Evolutionary conservation across 2,797 vertebrate genomes (phyloP).

Genomic region (Sarcophilus harrisii): DNA sequence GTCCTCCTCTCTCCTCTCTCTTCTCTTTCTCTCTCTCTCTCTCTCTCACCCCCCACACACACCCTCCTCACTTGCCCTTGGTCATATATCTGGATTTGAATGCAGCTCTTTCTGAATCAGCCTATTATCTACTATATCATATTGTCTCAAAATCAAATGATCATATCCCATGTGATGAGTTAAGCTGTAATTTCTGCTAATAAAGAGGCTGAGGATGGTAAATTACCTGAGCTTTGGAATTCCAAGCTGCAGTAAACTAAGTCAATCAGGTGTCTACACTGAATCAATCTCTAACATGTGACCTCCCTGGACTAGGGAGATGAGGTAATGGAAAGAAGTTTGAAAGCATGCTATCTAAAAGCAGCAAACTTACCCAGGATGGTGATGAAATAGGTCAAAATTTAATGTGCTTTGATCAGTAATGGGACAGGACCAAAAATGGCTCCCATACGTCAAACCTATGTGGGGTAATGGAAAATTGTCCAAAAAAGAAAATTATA

Average conservation of each 20-base stretch:
- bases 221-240: background rate
- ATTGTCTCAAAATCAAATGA: background rate
- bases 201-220: background rate
- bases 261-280: background rate
- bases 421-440: background rate
- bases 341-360: background rate
- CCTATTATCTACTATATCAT: background rate
- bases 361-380: background rate
- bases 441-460: background rate
- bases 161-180: background rate
- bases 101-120: background rate
- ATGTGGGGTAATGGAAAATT: background rate
- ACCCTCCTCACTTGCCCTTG: background rate
- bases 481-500: background rate
- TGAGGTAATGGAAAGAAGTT: background rate
- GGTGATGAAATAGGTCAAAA: background rate
- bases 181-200: background rate
- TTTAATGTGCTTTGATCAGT: background rate
- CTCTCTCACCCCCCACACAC: rapidly evolving
- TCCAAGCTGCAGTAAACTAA: background rate
- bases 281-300: background rate
- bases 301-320: background rate
- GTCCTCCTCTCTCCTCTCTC: background rate
- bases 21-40: background rate
- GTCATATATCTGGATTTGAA: background rate